Base-by-base conservation (phyloP, 2,113 vertebrate species). In the Corythaeola cristata region DNA sequence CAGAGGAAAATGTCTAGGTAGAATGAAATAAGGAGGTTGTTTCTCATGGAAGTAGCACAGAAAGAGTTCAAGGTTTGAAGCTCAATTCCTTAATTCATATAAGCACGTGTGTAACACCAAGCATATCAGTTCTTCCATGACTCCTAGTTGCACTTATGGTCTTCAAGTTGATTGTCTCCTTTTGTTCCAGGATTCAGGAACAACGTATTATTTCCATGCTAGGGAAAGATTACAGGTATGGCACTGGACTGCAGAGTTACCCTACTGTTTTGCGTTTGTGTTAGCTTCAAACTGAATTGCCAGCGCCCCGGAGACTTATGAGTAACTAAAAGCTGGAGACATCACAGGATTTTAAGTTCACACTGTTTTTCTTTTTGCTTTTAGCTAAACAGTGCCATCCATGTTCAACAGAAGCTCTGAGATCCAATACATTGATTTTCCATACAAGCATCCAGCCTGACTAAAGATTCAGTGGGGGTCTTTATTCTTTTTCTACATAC, bases 151-250 rank as follows among this genome's bases (percentile, higher is more conserved):
- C 33, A 55, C 15, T 66, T 2, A 1, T 15, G 15, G 19, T 15
- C 19, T 66, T 82, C 37, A 71, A 37, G 32, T 0, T 41, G 16
- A 11, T 58, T 71, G n/a, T n/a, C n/a, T n/a, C n/a, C n/a, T n/a
- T n/a, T 71, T n/a, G n/a, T 50, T 78, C 24, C 56, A 67, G 16
- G 11, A 22, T 84, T 11, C 35, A 60, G 22, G 13, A 15, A 37
- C 49, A 72, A 45, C 20, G 49, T 26, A 59, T 0, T 0, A 30
- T n/a, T 85, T 85, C 37, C 0, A 0, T 27, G 4, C 44, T 37
- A 66, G 6, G 47, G 26, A 62, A 22, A 74, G 5, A 67, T 67
- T 75, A 47, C 47, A 68, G 17, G 22, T 52, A 11, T 37, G 44
- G 13, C 17, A n/a, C 2, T 47, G 24, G 4, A 45, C 37, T 69